Evolutionary conservation across 2,888 invertebrate genomes (phyloP).

Genomic region (Drosophila paracracens): DNA sequence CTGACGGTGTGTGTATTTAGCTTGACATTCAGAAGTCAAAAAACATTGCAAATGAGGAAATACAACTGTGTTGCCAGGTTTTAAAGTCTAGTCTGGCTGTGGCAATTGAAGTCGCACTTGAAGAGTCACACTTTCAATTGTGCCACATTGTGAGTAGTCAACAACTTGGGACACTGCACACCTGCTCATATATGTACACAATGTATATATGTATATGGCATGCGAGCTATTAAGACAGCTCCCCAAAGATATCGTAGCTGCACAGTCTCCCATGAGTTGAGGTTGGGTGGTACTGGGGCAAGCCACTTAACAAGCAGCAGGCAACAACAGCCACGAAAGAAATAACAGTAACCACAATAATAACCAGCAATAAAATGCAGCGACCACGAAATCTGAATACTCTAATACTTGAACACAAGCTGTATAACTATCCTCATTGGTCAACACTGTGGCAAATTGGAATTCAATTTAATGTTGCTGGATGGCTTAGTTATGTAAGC

Average conservation of each 20-base stretch:
- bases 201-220: slow-evolving; percentile 1
- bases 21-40: slow-evolving; percentile 48
- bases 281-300: slow-evolving; percentile 23
- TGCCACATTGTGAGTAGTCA: slow-evolving; percentile 39
- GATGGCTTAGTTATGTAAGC: neutral
- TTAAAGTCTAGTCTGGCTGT: slow-evolving; percentile 40
- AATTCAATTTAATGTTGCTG: neutral
- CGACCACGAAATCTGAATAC: slow-evolving; percentile 26
- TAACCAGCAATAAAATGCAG: slow-evolving; percentile 28
- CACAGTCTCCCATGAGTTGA: slow-evolving; percentile 22
- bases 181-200: neutral
- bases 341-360: slow-evolving; percentile 51
- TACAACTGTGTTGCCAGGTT: slow-evolving; percentile 59
- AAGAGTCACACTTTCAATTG: slow-evolving; percentile 47
- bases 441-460: neutral
- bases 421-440: neutral
- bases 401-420: slow-evolving; percentile 16
- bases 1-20: slow-evolving; percentile 7
- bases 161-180: neutral
- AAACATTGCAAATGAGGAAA: slow-evolving; percentile 40
- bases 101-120: slow-evolving; percentile 54
- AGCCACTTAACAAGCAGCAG: slow-evolving; percentile 62
- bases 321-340: slow-evolving; percentile 16
- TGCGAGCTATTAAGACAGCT: slow-evolving; percentile 35
- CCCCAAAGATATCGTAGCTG: slow-evolving; percentile 22